Base-by-base conservation (phyloP, 92 coral and sea anemone species). In the Zoanthus sociatus region DNA sequence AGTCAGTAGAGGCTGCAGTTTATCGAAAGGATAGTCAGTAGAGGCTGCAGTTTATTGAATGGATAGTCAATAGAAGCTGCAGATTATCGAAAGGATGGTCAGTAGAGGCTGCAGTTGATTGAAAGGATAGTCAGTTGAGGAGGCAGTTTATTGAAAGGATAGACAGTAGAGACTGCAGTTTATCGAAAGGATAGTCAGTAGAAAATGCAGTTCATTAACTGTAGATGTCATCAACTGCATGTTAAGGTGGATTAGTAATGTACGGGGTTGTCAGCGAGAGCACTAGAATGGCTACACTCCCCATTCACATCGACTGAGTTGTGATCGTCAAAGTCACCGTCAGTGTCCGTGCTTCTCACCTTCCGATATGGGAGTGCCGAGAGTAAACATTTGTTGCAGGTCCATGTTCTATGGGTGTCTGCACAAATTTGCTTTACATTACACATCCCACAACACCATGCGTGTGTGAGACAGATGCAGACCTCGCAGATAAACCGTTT, bases 171-270 rank as follows among this genome's bases (percentile, higher is more conserved):
- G 71, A 77, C 46, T 18, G 45, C 67, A 83, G 69, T 46, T 71
- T n/a, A 37, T 83, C 47, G 33, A 83, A 71, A 0, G 77, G 87
- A 71, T 71, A 83, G 55, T 83, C 87, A 47, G 55, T 45, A 84
- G 50, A 6, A 84, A 63, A 26, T 20, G 46, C 68, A 84, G 70
- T 46, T 71, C 87, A 70, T 71, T 48, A 83, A 69, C 69, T 20
- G 87, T 83, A 6, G 87, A 44, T 37, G 87, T 71, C 71, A 83
- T 71, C 50, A 18, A 70, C 73, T 83, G 79, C 14, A 79, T 83
- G 67, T 83, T 83, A 10, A 83, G 78, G 60, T 83, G 78, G 79
- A 83, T 83, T 58, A 83, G 33, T 45, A 71, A 83, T 83, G 78
- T 16, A 15, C 45, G 42, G 78, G 60, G 63, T 68, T 83, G 37